These are phyloP conservation scores for Icerya purchasi DNA, from an alignment of 2,888 invertebrate genomes.

Conservation along the genomic window DNA sequence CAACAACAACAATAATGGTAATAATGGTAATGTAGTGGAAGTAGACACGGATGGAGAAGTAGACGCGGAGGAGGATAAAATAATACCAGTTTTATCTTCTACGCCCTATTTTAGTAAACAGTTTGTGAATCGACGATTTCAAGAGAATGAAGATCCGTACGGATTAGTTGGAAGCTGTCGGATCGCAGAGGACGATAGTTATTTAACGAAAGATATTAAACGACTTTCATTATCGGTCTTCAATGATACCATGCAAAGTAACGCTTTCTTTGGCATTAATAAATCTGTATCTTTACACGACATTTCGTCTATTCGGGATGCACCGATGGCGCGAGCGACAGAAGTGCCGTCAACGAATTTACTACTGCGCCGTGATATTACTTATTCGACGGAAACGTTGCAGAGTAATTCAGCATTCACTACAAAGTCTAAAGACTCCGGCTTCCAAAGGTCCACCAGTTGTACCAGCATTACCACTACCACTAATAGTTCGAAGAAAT, in stretches of 20 bases:
- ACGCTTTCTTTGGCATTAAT: conserved; percentile 5
- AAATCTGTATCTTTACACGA: conserved; percentile 18
- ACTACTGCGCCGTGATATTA: conserved; percentile 14
- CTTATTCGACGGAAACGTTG: conserved; percentile 16
- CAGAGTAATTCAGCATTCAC: conserved; percentile 16
- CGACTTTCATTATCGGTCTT: conserved; percentile 4
- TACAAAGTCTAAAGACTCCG: conserved; percentile 19
- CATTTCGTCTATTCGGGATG: conserved; percentile 18
- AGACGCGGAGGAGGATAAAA: not conserved
- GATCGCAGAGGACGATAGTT: not conserved
- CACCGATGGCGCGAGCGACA: not conserved
- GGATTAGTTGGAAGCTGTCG: too few relatives aligned
- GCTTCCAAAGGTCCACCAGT: conserved; percentile 19
- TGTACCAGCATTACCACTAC: conserved; percentile 18
- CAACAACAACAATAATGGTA: too few relatives aligned
- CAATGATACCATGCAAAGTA: conserved; percentile 1
- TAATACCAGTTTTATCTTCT: not conserved
- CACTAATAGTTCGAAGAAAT: conserved; percentile 16
- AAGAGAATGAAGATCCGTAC: too few relatives aligned
- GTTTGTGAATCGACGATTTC: too few relatives aligned
- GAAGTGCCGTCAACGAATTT: conserved; percentile 12
- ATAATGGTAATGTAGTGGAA: not conserved
- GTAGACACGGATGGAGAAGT: not conserved
- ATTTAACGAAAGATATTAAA: conserved; percentile 1
- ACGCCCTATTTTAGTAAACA: not conserved